phyloP scores from a whole-genome alignment of 2,888 invertebrate species.

The Invenusta paracnida region DNA sequence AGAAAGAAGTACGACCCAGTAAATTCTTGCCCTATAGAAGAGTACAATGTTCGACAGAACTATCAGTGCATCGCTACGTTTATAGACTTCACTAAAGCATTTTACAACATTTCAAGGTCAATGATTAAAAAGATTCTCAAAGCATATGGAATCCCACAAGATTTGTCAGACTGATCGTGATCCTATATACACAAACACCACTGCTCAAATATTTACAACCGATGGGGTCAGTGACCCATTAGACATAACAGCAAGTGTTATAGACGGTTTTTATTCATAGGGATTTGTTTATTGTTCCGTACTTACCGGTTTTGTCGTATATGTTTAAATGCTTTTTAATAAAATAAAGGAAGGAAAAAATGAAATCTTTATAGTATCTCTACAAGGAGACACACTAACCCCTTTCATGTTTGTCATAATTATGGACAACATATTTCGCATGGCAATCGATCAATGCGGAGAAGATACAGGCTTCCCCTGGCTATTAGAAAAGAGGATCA shows the following conservation, averaged over 20 bases:
- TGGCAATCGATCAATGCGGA: slow-evolving; percentile 4
- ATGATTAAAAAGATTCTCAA: slow-evolving; percentile 8
- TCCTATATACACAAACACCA: neutral
- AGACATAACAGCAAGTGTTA: neutral
- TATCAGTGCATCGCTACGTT: neutral
- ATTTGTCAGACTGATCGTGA: neutral
- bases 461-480: neutral
- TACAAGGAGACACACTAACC: neutral
- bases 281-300: too few relatives aligned
- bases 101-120: neutral
- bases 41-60: slow-evolving; percentile 12
- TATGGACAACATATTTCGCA: neutral
- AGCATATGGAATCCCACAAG: neutral
- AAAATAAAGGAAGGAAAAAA: too few relatives aligned
- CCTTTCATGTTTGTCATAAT: neutral
- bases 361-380: too few relatives aligned
- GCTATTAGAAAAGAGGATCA: slow-evolving; percentile 8
- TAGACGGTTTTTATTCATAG: too few relatives aligned
- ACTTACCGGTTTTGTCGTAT: too few relatives aligned
- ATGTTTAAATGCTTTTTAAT: too few relatives aligned
- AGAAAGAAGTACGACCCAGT: slow-evolving; percentile 5
- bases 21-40: neutral
- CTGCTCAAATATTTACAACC: neutral
- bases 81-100: slow-evolving; percentile 4
- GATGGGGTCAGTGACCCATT: neutral